Percentiles rank a stretch among this genome's conserved stretches.
These are phyloP conservation scores for Abscondita cerata DNA, from an alignment of 2,888 invertebrate genomes.

Conservation along the genomic window DNA sequence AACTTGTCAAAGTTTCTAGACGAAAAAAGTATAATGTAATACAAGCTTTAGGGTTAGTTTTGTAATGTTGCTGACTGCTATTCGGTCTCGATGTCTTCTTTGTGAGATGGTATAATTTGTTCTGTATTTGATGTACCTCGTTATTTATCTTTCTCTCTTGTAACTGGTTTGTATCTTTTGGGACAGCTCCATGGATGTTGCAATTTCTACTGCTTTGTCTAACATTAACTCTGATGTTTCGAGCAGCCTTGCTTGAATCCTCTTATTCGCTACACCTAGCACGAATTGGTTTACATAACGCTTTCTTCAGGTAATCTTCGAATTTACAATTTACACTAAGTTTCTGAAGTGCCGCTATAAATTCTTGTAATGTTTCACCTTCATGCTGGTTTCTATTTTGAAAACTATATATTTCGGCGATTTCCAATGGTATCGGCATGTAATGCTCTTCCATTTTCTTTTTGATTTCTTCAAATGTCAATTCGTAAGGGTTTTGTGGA, in stretches of 20 bases:
- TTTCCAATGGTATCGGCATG: not conserved
- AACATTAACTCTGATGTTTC: not conserved
- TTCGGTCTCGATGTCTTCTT: no score
- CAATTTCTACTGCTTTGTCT: conserved; percentile 2
- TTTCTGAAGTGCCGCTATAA: conserved; percentile 1
- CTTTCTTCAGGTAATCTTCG: not conserved
- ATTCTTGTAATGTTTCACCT: not conserved
- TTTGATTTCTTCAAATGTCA: not conserved
- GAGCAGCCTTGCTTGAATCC: not conserved
- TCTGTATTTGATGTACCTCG: not conserved
- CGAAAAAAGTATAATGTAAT: no score
- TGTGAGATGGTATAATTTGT: no score
- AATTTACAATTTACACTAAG: not conserved
- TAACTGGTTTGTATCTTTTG: not conserved
- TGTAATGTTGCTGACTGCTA: no score
- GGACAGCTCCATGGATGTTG: not conserved
- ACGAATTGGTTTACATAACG: conserved; percentile 3
- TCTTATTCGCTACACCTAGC: not conserved
- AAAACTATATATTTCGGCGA: not conserved
- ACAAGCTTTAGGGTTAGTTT: no score
- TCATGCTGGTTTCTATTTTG: not conserved
- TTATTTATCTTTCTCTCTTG: not conserved
- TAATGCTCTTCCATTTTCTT: not conserved
- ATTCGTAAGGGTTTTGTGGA: not conserved
- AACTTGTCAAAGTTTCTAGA: no score